A percentile compares a stretch with the other conserved stretches of the same genome.
These are phyloP conservation scores for Spodoptera frugiperda DNA, from an alignment of 1,140 invertebrate species.

Conservation along the genomic window DNA sequence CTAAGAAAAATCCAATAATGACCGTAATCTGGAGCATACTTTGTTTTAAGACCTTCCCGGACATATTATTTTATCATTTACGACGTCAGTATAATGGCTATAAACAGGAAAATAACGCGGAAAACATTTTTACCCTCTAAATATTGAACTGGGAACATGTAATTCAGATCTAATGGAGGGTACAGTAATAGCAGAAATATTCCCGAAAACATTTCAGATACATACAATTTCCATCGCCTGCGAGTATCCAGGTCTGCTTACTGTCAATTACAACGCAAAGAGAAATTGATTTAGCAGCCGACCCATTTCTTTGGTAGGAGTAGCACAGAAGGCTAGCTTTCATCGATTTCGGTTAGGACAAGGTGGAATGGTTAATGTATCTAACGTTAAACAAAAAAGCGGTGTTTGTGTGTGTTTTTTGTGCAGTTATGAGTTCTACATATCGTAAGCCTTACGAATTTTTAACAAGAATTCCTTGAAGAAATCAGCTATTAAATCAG, in stretches of 20 bases:
- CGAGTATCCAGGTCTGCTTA: constrained; percentile 25
- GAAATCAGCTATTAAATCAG: no score
- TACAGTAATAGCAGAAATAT: constrained; percentile 1
- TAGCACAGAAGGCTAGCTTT: background rate
- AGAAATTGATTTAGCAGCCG: constrained; percentile 26
- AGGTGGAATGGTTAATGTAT: background rate
- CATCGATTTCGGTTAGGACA: no score
- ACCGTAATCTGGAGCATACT: no score
- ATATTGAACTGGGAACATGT: constrained; percentile 10
- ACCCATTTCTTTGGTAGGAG: background rate
- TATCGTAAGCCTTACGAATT: no score
- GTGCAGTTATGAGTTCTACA: no score
- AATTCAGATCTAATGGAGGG: constrained; percentile 1
- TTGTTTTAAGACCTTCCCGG: no score
- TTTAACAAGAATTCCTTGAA: no score
- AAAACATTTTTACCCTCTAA: background rate
- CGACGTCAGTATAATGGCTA: background rate
- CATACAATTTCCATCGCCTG: constrained; percentile 3
- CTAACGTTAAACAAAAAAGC: no score
- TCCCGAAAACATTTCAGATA: background rate
- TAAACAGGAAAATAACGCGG: background rate
- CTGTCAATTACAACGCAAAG: constrained; percentile 33
- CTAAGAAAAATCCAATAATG: no score
- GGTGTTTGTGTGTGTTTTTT: no score
- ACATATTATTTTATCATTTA: no score